Evolutionary conservation across 2,113 vertebrate species (phyloP).

Genomic region (Apteryx mantelli): DNA sequence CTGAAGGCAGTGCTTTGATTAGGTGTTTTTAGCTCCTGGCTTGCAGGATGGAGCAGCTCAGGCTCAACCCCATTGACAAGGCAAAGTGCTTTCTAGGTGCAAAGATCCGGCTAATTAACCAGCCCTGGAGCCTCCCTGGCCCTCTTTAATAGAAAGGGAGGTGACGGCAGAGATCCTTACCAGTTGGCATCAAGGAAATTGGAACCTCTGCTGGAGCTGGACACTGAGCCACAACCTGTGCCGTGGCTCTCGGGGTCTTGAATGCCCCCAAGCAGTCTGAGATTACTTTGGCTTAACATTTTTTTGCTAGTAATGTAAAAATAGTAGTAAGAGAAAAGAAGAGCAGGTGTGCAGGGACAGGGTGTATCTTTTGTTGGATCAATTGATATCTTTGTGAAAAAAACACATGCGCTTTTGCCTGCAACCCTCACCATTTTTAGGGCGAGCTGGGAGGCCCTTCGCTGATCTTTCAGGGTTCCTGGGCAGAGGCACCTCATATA

Average conservation of each 20-base stretch:
- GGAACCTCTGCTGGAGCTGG: background rate
- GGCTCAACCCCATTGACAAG: background rate
- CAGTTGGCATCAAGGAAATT: background rate
- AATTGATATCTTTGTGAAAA: background rate
- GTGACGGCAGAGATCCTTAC: background rate
- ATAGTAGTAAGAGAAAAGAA: background rate
- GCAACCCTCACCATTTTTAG: background rate
- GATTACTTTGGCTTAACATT: background rate
- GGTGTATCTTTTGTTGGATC: background rate
- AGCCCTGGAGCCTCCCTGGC: too few relatives aligned
- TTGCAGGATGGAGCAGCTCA: accelerated
- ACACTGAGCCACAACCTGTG: background rate
- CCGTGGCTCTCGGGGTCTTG: background rate
- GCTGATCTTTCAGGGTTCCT: background rate
- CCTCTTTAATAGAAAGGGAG: background rate
- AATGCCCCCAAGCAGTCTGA: background rate
- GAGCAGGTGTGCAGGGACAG: background rate
- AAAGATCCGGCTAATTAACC: too few relatives aligned
- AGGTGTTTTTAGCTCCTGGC: background rate
- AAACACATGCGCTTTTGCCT: background rate
- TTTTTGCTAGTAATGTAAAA: background rate
- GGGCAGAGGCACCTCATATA: background rate
- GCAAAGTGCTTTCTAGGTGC: too few relatives aligned
- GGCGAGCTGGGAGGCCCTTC: background rate
- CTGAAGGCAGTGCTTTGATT: background rate